Conservation (phyloP, 2,888 invertebrate genomes). For the Craniophora ligustri region DNA sequence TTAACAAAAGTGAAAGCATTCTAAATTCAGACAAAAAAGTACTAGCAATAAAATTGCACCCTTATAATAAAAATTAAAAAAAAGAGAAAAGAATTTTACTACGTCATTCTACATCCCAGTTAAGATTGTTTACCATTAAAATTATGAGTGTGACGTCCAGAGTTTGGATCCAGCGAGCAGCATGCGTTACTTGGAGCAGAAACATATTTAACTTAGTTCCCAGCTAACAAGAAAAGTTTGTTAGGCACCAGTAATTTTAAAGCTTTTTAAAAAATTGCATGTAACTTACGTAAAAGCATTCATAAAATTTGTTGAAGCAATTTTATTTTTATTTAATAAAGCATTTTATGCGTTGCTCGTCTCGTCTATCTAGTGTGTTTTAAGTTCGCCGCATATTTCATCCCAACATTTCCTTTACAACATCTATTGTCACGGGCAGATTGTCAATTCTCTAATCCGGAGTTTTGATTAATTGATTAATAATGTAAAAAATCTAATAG, state of each 20-base stretch:
- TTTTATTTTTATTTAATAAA: conserved; percentile 30
- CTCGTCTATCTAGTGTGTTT: no score
- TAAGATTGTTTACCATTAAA: conserved; percentile 2
- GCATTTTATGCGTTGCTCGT: conserved; percentile 1
- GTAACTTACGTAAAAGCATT: conserved; percentile 37
- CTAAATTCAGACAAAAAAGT: no score
- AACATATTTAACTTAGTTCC: conserved; percentile 45
- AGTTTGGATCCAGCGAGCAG: conserved; percentile 30
- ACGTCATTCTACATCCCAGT: no score
- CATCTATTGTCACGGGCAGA: no score
- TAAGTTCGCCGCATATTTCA: no score
- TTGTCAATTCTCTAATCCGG: no score
- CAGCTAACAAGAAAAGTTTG: conserved; percentile 52
- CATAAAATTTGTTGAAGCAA: conserved; percentile 17
- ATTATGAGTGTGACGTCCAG: conserved; percentile 16
- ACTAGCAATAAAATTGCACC: no score
- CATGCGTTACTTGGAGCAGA: conserved; percentile 40
- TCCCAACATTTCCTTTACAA: no score
- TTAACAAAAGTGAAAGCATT: no score
- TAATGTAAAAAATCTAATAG: no score
- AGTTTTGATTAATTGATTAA: no score
- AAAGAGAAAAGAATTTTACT: background rate
- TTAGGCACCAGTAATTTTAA: conserved; percentile 51
- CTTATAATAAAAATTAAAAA: no score
- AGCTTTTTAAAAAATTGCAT: conserved; percentile 41